These are phyloP conservation scores for Ochotona curzoniae DNA, from an alignment of 2,113 vertebrate species.

Conservation along the genomic window DNA sequence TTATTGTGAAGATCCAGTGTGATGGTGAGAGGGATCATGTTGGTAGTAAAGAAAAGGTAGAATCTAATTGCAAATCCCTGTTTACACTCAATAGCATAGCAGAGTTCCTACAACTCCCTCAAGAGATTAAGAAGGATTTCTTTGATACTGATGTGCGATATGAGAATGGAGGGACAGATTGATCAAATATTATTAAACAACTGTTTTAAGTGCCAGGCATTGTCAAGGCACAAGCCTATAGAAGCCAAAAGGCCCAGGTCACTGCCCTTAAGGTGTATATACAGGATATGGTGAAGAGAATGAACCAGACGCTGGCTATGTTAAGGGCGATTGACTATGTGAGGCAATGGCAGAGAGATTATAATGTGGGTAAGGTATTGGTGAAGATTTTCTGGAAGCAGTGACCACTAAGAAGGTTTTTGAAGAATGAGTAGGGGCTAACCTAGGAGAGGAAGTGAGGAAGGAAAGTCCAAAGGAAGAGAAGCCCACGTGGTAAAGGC, in stretches of 20 bases:
- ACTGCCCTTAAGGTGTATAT: background rate
- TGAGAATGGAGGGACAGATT: background rate
- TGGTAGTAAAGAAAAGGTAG: background rate
- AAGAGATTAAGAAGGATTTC: background rate
- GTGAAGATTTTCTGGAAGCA: background rate
- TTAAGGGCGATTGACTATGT: background rate
- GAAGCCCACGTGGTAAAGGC: background rate
- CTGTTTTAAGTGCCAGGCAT: background rate
- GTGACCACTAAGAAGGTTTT: background rate
- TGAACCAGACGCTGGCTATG: background rate
- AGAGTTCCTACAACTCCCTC: background rate
- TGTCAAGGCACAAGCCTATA: background rate
- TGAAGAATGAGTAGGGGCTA: background rate
- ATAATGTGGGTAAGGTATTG: background rate
- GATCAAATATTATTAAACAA: background rate
- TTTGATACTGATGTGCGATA: background rate
- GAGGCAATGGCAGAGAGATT: background rate
- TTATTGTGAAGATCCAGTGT: background rate
- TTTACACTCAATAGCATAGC: rapidly evolving
- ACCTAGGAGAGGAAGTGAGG: background rate
- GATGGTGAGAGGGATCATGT: background rate
- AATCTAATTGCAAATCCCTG: background rate
- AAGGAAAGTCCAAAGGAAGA: background rate
- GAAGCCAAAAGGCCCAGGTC: background rate
- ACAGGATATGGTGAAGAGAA: background rate